A percentile compares a stretch with the other conserved stretches of the same genome.
Evolutionary conservation across 2,888 invertebrate species (phyloP).

Genomic region (Onthophagus sagittarius): DNA sequence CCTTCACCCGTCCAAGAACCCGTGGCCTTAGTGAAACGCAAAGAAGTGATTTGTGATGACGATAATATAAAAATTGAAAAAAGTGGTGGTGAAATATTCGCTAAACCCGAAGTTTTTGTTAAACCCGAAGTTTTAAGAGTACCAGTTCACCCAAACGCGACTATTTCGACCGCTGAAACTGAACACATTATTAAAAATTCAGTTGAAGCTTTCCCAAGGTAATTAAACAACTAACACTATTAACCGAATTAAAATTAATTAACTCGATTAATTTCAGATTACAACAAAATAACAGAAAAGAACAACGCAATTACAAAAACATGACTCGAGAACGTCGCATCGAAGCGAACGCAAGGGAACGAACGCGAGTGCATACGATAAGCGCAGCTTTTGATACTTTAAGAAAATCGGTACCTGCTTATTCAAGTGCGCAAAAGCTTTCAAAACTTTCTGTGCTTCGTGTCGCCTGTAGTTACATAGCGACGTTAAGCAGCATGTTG

Average conservation of each 20-base stretch:
- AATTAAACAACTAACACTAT: constrained; percentile 1
- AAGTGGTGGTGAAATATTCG: constrained; percentile 2
- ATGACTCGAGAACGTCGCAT: constrained; percentile 91
- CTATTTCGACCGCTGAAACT: constrained; percentile 31
- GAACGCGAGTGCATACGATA: constrained; percentile 91
- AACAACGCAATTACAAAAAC: constrained; percentile 89
- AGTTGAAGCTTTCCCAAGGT: constrained; percentile 40
- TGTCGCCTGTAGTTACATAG: constrained; percentile 91
- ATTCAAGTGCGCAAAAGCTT: constrained; percentile 89
- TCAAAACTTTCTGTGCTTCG: constrained; percentile 88
- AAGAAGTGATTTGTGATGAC: constrained; percentile 20
- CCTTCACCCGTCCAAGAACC: constrained; percentile 26
- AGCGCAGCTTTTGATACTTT: constrained; percentile 93
- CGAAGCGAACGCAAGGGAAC: constrained; percentile 90
- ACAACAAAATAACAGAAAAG: constrained; percentile 47
- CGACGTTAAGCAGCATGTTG: constrained; percentile 76
- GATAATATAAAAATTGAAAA: constrained; percentile 20
- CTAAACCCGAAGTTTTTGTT: constrained; percentile 32
- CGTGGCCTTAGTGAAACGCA: constrained; percentile 24
- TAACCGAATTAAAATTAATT: not conserved
- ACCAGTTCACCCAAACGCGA: constrained; percentile 37
- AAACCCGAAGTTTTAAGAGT: constrained; percentile 39
- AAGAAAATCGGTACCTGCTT: constrained; percentile 79
- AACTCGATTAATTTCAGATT: constrained; percentile 16
- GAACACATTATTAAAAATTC: constrained; percentile 39